Conservation (phyloP, 2,888 invertebrate species). For the Coecobrya sp. region DNA sequence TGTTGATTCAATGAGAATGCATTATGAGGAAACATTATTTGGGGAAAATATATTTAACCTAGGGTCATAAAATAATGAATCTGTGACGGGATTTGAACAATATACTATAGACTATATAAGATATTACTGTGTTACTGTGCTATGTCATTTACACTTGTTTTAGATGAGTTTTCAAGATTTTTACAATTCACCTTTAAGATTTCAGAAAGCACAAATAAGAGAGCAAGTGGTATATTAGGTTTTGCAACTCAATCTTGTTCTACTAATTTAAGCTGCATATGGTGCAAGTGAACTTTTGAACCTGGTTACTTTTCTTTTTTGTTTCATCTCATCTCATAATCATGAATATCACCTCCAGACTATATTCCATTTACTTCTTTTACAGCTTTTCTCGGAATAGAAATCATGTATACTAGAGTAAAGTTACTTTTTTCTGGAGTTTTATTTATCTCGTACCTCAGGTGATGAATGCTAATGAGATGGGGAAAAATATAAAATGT, state of each 20-base stretch:
- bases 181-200: background rate
- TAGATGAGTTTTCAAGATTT: background rate
- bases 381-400: background rate
- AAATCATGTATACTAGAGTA: background rate
- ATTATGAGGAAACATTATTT: no score
- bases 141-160: no score
- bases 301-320: background rate
- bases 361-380: background rate
- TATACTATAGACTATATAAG: no score
- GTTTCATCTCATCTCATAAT: background rate
- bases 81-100: no score
- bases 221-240: background rate
- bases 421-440: constrained; percentile 70
- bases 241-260: constrained; percentile 3
- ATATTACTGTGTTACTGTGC: no score
- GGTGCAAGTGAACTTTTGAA: background rate
- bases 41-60: no score
- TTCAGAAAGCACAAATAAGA: background rate
- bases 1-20: no score
- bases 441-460: constrained; percentile 82
- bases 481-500: constrained; percentile 34
- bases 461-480: constrained; percentile 83
- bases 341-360: background rate
- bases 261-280: background rate
- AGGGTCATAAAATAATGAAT: no score